phyloP scores from a whole-genome alignment of 2,113 vertebrate genomes.

The Anoura caudifer region DNA sequence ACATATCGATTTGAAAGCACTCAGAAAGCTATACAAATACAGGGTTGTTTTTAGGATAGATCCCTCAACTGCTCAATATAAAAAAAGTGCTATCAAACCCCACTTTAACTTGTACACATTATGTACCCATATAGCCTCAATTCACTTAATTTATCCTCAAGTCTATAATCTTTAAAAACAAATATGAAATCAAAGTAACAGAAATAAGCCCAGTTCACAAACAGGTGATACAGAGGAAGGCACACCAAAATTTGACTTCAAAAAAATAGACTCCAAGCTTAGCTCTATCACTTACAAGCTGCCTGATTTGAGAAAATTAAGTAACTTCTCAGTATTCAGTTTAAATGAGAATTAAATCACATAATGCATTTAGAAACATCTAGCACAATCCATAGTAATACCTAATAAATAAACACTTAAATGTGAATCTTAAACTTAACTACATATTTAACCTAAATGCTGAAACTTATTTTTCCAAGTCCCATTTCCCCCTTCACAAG shows the following conservation, averaged over 20 bases:
- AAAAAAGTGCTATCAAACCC: neutral
- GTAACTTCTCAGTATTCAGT: neutral
- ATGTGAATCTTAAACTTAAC: neutral
- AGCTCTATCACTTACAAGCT: neutral
- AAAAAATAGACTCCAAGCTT: neutral
- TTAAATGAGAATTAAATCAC: neutral
- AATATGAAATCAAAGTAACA: constrained; percentile 17
- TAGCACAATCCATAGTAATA: neutral
- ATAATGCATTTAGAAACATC: neutral
- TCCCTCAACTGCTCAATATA: neutral
- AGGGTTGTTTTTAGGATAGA: neutral
- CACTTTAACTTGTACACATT: neutral
- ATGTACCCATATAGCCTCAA: neutral
- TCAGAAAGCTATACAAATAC: neutral
- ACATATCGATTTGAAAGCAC: neutral
- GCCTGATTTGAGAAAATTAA: neutral
- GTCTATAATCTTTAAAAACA: neutral
- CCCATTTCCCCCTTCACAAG: neutral
- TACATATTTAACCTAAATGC: neutral
- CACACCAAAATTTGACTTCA: neutral
- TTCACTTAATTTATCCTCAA: neutral
- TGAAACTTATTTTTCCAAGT: constrained; percentile 28
- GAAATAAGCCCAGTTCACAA: neutral
- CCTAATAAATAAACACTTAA: neutral
- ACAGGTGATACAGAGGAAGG: neutral